These are phyloP conservation scores for Trematomus loennbergii DNA, from an alignment of 2,113 vertebrate genomes.

Conservation along the genomic window DNA sequence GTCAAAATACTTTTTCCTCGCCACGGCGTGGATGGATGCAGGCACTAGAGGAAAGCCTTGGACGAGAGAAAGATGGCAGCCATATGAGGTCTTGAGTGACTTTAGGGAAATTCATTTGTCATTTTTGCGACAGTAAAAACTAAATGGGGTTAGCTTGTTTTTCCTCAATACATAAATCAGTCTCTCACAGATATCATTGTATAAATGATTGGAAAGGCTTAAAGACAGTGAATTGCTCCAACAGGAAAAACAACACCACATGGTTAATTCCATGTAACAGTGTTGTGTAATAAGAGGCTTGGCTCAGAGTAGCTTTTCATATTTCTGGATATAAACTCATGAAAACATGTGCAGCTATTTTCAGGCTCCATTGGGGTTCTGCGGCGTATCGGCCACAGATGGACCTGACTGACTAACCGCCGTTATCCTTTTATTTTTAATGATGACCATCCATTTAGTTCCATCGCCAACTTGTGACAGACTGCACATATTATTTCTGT, in stretches of 20 bases:
- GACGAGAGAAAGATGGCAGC: slow-evolving; percentile 41
- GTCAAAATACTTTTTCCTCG: slow-evolving; percentile 93
- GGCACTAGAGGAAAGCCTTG: slow-evolving; percentile 95
- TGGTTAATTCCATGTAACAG: slow-evolving; percentile 15
- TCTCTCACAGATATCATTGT: background rate
- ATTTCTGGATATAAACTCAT: slow-evolving; percentile 33
- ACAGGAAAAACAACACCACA: slow-evolving; percentile 6
- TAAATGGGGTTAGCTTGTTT: slow-evolving; percentile 6
- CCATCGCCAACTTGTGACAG: slow-evolving; percentile 26
- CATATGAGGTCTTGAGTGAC: slow-evolving; percentile 58
- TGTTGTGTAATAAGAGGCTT: background rate
- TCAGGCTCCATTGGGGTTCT: slow-evolving; percentile 29
- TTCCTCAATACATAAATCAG: slow-evolving; percentile 1
- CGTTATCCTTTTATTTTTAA: slow-evolving; percentile 61
- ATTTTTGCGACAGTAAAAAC: slow-evolving; percentile 27
- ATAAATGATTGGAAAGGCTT: background rate
- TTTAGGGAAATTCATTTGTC: slow-evolving; percentile 32
- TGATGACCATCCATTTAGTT: slow-evolving; percentile 45
- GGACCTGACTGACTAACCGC: slow-evolving; percentile 9
- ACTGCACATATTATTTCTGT: slow-evolving; percentile 30
- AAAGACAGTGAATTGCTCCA: background rate
- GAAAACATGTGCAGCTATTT: slow-evolving; percentile 36
- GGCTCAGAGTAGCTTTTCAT: slow-evolving; percentile 14
- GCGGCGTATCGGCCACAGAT: slow-evolving; percentile 40
- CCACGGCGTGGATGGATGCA: slow-evolving; percentile 93